Conservation (phyloP, 1,140 invertebrate species). For the Neodiprion pinetum region DNA sequence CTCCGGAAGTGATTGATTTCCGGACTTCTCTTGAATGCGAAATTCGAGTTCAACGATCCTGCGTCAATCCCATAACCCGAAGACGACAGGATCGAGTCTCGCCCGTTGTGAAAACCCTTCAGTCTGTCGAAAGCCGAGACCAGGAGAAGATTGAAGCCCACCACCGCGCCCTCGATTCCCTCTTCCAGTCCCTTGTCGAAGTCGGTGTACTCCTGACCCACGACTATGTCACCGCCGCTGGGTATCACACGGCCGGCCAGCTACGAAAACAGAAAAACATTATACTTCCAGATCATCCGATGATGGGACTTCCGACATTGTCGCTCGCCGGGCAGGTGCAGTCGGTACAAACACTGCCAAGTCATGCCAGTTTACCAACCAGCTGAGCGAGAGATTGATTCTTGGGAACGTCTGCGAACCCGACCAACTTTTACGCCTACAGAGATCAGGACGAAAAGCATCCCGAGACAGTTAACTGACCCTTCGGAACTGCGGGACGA, state of each 20-base stretch:
- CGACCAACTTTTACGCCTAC: no score
- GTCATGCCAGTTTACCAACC: conserved; percentile 21
- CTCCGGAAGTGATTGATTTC: neutral
- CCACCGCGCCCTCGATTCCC: conserved; percentile 71
- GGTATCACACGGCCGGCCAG: conserved; percentile 62
- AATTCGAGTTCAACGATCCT: neutral
- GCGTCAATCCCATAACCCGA: neutral
- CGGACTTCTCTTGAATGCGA: neutral
- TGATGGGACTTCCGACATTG: no score
- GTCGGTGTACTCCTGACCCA: conserved; percentile 73
- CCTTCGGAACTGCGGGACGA: no score
- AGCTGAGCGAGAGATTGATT: conserved; percentile 31
- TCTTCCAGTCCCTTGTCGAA: conserved; percentile 69
- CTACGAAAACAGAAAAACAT: conserved; percentile 52
- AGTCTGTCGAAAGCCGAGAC: conserved; percentile 60
- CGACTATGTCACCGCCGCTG: conserved; percentile 67
- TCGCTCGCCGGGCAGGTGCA: no score
- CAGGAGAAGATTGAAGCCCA: conserved; percentile 71
- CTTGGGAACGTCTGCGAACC: neutral
- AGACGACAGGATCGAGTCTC: neutral
- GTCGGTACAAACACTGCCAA: neutral
- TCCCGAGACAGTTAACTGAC: no score
- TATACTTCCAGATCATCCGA: no score
- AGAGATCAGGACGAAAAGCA: no score
- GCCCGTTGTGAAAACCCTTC: neutral